Percentiles rank a stretch among this genome's conserved stretches.
These are phyloP conservation scores for Actinernus sp. DNA, from an alignment of 92 coral and sea anemone genomes.

Conservation along the genomic window DNA sequence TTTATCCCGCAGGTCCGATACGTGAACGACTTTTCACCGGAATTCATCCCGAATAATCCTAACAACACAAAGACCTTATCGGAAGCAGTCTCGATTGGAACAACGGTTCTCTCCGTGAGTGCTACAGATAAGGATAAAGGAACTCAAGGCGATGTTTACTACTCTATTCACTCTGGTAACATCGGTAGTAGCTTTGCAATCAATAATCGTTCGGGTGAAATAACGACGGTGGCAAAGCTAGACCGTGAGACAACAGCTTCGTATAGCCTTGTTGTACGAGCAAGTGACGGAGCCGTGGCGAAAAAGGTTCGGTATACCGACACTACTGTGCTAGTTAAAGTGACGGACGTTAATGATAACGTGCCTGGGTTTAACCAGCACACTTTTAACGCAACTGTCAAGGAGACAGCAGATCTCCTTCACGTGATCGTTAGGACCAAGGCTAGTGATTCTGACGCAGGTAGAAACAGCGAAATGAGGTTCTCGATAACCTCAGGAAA, in stretches of 20 bases:
- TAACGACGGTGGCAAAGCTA: conserved; percentile 54
- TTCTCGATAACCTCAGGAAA: conserved; percentile 76
- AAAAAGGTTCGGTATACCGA: conserved; percentile 69
- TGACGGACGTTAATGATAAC: conserved; percentile 80
- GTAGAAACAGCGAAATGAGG: conserved; percentile 55
- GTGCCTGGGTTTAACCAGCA: conserved; percentile 60
- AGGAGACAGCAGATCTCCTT: conserved; percentile 64
- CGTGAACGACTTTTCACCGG: conserved; percentile 75
- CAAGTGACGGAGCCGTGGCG: conserved; percentile 76
- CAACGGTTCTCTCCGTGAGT: conserved; percentile 37
- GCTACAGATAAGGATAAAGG: conserved; percentile 88
- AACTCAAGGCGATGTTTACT: conserved; percentile 71
- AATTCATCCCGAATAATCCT: conserved; percentile 46
- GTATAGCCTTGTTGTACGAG: conserved; percentile 61
- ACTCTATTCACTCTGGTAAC: conserved; percentile 66
- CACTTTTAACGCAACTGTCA: conserved; percentile 20
- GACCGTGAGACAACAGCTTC: conserved; percentile 68
- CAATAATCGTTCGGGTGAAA: conserved; percentile 61
- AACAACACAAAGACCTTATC: conserved; percentile 26
- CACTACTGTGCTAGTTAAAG: conserved; percentile 28
- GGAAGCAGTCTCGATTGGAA: conserved; percentile 62
- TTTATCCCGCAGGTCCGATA: conserved; percentile 51
- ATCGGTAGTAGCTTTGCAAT: conserved; percentile 59
- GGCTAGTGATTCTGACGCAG: conserved; percentile 76
- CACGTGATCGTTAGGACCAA: conserved; percentile 49